Percentiles rank a stretch among this genome's conserved stretches.
phyloP scores from a whole-genome alignment of 64 coral and sea anemone species.

The Actinia tenebrosa region DNA sequence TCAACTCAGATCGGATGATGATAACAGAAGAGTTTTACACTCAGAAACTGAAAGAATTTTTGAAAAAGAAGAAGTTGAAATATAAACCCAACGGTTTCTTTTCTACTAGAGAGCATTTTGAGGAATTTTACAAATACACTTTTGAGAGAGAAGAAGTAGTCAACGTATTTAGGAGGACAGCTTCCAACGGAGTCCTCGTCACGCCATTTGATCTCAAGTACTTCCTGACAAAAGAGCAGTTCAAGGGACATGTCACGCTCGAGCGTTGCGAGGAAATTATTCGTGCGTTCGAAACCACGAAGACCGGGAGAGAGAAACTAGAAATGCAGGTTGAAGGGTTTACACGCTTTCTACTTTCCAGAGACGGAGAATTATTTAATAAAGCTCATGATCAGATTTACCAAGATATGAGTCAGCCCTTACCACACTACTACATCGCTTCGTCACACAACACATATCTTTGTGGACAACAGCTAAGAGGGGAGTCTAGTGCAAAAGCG shows the following conservation, averaged over 20 bases:
- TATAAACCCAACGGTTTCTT: background rate
- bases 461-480: conserved; percentile 33
- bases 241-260: background rate
- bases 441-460: conserved; percentile 80
- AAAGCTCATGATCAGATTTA: conserved; percentile 53
- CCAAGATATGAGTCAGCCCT: conserved; percentile 71
- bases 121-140: conserved; percentile 29
- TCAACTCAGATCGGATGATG: background rate
- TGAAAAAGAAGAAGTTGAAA: conserved; percentile 19
- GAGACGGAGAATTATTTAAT: conserved; percentile 48
- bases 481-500: conserved; percentile 42
- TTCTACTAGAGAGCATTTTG: conserved; percentile 23
- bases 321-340: conserved; percentile 49
- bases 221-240: conserved; percentile 41
- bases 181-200: conserved; percentile 36
- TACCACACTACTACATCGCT: conserved; percentile 66
- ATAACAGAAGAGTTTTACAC: conserved; percentile 19
- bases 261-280: conserved; percentile 42
- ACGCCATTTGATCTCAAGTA: conserved; percentile 34
- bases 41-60: conserved; percentile 36
- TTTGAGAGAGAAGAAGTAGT: conserved; percentile 31
- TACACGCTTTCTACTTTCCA: conserved; percentile 37
- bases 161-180: conserved; percentile 20
- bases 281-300: conserved; percentile 19
- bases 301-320: conserved; percentile 20